Percentiles rank a stretch among this genome's conserved stretches.
phyloP scores from a whole-genome alignment of 1,140 invertebrate species.

The Pemphigus obesinymphae region DNA sequence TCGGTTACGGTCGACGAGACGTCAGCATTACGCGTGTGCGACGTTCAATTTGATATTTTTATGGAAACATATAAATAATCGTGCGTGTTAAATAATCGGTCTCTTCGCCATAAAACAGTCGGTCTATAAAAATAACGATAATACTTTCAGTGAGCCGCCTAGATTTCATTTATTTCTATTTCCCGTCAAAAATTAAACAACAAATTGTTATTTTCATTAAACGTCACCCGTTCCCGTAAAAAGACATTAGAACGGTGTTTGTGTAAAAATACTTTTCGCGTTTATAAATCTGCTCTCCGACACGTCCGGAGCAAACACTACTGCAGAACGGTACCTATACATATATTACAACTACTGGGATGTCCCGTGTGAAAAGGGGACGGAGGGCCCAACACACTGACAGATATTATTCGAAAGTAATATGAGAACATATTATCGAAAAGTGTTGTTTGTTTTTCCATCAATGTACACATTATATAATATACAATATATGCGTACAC shows the following conservation, averaged over 20 bases:
- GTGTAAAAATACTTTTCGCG: background rate
- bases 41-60: background rate
- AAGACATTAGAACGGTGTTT: background rate
- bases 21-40: background rate
- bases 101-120: background rate
- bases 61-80: background rate
- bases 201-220: background rate
- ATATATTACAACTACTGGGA: too few species aligned
- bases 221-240: background rate
- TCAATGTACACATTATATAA: background rate
- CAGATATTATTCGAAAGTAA: background rate
- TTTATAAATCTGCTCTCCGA: background rate
- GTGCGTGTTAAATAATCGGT: background rate
- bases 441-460: slow-evolving; percentile 14
- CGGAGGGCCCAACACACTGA: background rate
- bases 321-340: background rate
- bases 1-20: background rate
- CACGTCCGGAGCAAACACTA: background rate
- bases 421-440: background rate
- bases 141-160: background rate
- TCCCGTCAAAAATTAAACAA: background rate
- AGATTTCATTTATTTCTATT: slow-evolving; percentile 14
- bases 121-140: too few species aligned
- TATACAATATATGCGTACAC: background rate
- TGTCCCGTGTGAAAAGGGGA: background rate